Evolutionary conservation across 2,113 vertebrate species (phyloP), one percentile per base, ranked within the genome.

Genomic region (Leptosomus discolor): DNA sequence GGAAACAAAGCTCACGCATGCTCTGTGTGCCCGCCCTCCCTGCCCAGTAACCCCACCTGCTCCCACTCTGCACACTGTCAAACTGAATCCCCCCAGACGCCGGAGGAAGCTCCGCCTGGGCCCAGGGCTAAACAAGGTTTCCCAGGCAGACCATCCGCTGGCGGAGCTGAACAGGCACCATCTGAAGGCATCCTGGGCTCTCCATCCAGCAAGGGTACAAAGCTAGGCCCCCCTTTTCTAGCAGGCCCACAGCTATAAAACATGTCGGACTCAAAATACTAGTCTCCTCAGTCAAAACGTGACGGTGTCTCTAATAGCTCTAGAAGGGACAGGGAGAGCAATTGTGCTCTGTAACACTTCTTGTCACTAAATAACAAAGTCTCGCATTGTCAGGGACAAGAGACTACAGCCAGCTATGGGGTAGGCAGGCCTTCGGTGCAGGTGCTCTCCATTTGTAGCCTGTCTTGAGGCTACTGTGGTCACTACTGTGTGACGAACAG

Each of bases 341-440:
- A 30, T 4, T 4, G 3, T 9, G 5, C 12, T 24, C 45, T 64
- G 27, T 14, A 53, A 53, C 37, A 27, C 29, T 8, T 63, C 19
- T 36, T 14, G 21, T 36, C 64, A 30, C 32, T 32, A 36, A 29
- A 32, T 14, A 43, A 37, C 8, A 29, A 17, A 21, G 13, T 16
- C 16, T 11, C n/a, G 29, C 4, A 4, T 6, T 39, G 34, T 37
- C 70, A 37, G 39, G 21, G 17, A 5, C 20, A n/a, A 24, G 19
- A n/a, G 15, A 11, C 43, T 20, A 37, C 36, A 36, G 16, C 17
- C 16, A 51, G 43, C 16, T 34, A 12, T 3, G 0, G 0, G 6
- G 34, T 14, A 34, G 9, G 21, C 54, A 54, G 16, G 50, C 9
- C 36, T 39, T 7, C 46, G 27, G 45, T 18, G 22, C 45, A 60